phyloP scores from a whole-genome alignment of 2,888 invertebrate species.

The Gibbula magus region DNA sequence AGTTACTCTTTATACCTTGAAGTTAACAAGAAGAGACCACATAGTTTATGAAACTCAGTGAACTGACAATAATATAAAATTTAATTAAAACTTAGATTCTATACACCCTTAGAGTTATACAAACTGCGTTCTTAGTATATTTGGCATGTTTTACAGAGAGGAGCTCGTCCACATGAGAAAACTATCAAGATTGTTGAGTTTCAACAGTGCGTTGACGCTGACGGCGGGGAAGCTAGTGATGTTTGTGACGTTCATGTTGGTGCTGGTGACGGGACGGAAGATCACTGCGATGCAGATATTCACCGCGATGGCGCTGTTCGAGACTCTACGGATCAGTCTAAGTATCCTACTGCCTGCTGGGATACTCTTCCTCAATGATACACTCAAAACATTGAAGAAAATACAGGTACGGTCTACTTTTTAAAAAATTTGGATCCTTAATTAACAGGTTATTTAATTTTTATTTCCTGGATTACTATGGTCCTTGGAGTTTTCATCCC shows the following conservation, averaged over 20 bases:
- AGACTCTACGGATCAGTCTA: constrained; percentile 53
- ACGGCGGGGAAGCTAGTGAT: constrained; percentile 57
- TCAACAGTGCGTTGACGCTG: constrained; percentile 54
- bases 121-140: too few relatives aligned
- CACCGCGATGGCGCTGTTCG: constrained; percentile 55
- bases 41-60: too few relatives aligned
- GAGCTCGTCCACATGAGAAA: constrained; percentile 42
- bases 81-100: too few relatives aligned
- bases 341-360: constrained; percentile 58
- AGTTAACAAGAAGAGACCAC: too few relatives aligned
- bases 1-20: too few relatives aligned
- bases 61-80: too few relatives aligned
- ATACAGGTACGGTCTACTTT: constrained; percentile 51
- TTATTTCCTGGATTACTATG: not conserved
- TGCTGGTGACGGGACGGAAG: constrained; percentile 42
- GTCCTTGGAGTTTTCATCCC: not conserved
- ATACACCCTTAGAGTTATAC: too few relatives aligned
- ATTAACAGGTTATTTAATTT: not conserved
- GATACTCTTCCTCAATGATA: constrained; percentile 49
- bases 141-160: constrained; percentile 38
- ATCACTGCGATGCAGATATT: constrained; percentile 47
- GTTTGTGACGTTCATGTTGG: constrained; percentile 52
- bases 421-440: too few relatives aligned
- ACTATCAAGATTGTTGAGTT: constrained; percentile 44
- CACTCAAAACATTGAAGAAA: constrained; percentile 43